phyloP scores from a whole-genome alignment of 2,797 vertebrate species.

The Acrocephalus scirpaceus region DNA sequence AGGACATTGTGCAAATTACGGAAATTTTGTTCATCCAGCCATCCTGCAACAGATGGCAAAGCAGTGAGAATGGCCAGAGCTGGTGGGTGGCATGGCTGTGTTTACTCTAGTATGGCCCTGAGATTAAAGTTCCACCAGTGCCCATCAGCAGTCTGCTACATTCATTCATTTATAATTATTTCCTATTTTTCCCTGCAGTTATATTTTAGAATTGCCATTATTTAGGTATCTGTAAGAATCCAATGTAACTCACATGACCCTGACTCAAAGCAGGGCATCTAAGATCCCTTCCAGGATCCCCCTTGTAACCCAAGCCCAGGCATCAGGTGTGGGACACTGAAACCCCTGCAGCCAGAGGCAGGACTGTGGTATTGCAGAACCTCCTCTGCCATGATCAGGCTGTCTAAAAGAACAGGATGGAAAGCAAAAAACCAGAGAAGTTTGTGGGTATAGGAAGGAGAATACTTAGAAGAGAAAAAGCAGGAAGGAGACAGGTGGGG shows the following conservation, averaged over 20 bases:
- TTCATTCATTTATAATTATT: slow-evolving; percentile 9
- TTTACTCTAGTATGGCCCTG: background rate
- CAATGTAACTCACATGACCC: background rate
- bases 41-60: slow-evolving; percentile 59
- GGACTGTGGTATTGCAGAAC: background rate
- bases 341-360: background rate
- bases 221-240: background rate
- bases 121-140: slow-evolving; percentile 41
- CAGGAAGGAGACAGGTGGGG: background rate
- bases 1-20: slow-evolving; percentile 25
- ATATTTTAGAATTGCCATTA: background rate
- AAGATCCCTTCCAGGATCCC: background rate
- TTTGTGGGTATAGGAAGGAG: background rate
- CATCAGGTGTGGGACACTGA: background rate
- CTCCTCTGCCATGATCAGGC: background rate
- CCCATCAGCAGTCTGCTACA: slow-evolving; percentile 30
- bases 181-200: background rate
- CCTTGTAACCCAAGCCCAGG: background rate
- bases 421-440: background rate
- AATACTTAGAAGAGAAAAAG: background rate
- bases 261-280: background rate
- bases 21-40: slow-evolving; percentile 21
- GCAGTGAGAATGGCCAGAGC: slow-evolving; percentile 34
- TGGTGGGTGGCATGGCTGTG: background rate
- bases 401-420: background rate